phyloP scores from a whole-genome alignment of 2,797 vertebrate genomes.

The Apodemus agrarius region DNA sequence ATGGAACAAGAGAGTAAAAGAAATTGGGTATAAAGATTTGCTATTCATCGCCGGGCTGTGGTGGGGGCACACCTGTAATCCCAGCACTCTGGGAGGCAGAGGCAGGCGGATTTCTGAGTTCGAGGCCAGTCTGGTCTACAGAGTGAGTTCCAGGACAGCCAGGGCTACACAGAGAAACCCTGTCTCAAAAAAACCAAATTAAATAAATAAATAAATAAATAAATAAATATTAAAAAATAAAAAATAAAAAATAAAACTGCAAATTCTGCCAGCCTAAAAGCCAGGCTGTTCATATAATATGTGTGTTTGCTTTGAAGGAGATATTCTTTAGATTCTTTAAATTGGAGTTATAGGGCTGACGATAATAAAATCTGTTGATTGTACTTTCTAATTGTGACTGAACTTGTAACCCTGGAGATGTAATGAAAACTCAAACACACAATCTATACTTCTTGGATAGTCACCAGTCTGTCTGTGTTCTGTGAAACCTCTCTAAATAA shows the following conservation, averaged over 20 bases:
- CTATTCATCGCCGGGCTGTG: background rate
- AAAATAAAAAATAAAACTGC: no score
- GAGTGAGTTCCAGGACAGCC: no score
- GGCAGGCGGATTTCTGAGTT: no score
- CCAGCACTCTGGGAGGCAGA: no score
- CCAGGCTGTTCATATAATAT: background rate
- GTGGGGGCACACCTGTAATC: no score
- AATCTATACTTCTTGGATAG: background rate
- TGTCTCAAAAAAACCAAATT: no score
- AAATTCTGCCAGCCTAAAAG: background rate
- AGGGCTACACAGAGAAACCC: no score
- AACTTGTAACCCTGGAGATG: background rate
- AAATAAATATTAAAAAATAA: no score
- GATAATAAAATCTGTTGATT: background rate
- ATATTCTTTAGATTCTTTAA: background rate
- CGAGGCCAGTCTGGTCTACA: no score
- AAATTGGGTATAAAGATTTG: background rate
- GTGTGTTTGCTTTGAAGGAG: background rate
- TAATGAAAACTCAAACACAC: background rate
- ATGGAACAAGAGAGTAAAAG: background rate
- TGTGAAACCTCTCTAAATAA: background rate
- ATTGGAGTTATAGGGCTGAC: background rate
- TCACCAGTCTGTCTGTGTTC: background rate
- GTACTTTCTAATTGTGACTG: background rate
- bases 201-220: no score